A percentile compares a stretch with the other conserved stretches of the same genome.
These are phyloP conservation scores for Oplegnathus fasciatus DNA, from an alignment of 2,113 vertebrate genomes.

Conservation along the genomic window DNA sequence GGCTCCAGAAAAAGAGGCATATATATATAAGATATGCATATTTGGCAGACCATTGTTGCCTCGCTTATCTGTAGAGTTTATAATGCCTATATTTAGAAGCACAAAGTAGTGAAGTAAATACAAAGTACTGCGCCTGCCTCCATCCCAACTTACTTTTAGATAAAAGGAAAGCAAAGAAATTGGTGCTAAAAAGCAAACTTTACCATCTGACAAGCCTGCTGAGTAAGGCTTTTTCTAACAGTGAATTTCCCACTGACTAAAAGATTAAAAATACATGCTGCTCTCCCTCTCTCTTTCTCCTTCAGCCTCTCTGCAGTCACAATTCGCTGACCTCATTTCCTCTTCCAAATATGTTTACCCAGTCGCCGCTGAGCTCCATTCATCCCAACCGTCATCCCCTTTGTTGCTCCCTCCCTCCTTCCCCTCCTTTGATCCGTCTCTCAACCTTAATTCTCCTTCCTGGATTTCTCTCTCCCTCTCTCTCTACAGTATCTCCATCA, in stretches of 20 bases:
- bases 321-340: constrained; percentile 65
- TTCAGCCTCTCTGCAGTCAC: constrained; percentile 49
- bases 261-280: constrained; percentile 62
- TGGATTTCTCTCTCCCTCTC: not conserved
- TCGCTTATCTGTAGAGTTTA: not conserved
- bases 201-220: constrained; percentile 41
- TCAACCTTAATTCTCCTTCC: constrained; percentile 23
- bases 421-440: not conserved
- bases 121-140: not conserved
- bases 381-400: constrained; percentile 33
- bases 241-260: constrained; percentile 28
- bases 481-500: not conserved
- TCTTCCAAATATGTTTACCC: constrained; percentile 47
- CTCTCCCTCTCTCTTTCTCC: constrained; percentile 20
- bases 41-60: not conserved
- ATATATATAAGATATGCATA: not conserved
- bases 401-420: constrained; percentile 10
- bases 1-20: not conserved
- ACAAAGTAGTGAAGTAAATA: not conserved
- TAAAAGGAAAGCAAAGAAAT: constrained; percentile 15
- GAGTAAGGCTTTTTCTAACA: constrained; percentile 51
- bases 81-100: not conserved
- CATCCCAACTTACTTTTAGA: not conserved
- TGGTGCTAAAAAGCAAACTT: constrained; percentile 28
- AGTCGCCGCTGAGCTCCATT: constrained; percentile 43